phyloP scores from a whole-genome alignment of 1,140 invertebrate species.

The Manduca sexta region DNA sequence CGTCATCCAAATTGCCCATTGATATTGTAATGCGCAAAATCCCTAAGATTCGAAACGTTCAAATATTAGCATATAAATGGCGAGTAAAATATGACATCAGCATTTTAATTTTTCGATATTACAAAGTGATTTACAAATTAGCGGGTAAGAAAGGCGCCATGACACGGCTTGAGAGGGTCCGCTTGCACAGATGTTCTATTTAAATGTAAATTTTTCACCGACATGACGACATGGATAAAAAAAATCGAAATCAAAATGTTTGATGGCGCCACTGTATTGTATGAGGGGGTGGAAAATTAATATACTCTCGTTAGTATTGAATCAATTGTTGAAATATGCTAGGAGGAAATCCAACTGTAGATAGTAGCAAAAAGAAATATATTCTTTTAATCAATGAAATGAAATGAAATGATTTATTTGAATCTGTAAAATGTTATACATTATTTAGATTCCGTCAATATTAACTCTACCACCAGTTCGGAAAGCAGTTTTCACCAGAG shows the following conservation, averaged over 20 bases:
- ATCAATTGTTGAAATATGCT: too few relatives aligned
- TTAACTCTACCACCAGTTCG: too few relatives aligned
- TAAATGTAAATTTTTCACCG: conserved; percentile 69
- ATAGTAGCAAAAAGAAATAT: too few relatives aligned
- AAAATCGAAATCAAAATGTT: conserved; percentile 63
- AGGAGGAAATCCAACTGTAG: too few relatives aligned
- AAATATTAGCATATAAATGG: conserved; percentile 69
- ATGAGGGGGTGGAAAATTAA: too few relatives aligned
- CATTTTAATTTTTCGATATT: conserved; percentile 72
- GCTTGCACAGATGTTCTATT: conserved; percentile 69
- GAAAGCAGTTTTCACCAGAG: too few relatives aligned
- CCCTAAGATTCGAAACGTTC: conserved; percentile 39
- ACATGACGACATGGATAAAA: conserved; percentile 64
- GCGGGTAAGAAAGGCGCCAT: conserved; percentile 65
- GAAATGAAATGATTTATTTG: too few relatives aligned
- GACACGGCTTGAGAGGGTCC: conserved; percentile 61
- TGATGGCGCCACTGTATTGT: conserved; percentile 28
- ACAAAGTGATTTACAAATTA: conserved; percentile 72
- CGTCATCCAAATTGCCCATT: conserved; percentile 56
- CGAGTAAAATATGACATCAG: conserved; percentile 68
- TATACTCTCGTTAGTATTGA: too few relatives aligned
- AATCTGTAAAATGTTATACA: too few relatives aligned
- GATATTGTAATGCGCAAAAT: conserved; percentile 60
- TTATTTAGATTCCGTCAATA: too few relatives aligned
- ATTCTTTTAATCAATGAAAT: not conserved